These are phyloP conservation scores for Umimayanthus kanabou DNA, from an alignment of 92 coral and sea anemone genomes.

Conservation along the genomic window DNA sequence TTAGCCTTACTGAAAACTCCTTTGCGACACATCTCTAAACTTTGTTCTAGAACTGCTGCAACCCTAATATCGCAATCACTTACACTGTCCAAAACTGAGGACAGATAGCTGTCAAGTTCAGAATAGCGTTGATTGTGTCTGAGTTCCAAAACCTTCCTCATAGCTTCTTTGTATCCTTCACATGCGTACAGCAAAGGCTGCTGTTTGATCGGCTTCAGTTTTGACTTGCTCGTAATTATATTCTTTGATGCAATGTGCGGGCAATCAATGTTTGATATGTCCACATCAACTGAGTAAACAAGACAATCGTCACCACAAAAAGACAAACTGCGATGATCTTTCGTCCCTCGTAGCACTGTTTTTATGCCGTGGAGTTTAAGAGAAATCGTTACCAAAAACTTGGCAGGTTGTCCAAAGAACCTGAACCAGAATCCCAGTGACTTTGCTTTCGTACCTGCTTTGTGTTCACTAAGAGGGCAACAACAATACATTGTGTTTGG, in stretches of 20 bases:
- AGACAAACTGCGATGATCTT: constrained; percentile 38
- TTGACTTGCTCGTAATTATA: constrained; percentile 8
- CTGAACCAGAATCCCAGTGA: constrained; percentile 96
- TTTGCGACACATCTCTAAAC: constrained; percentile 73
- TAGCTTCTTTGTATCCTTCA: constrained; percentile 65
- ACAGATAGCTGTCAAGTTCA: constrained; percentile 69
- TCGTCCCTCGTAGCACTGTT: constrained; percentile 45
- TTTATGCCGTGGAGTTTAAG: constrained; percentile 66
- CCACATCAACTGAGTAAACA: constrained; percentile 76
- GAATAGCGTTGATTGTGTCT: constrained; percentile 57
- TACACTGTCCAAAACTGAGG: constrained; percentile 57
- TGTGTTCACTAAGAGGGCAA: constrained; percentile 69
- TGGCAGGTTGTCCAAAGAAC: constrained; percentile 75
- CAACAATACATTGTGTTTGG: constrained; percentile 60
- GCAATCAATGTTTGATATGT: constrained; percentile 52
- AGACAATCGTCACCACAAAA: constrained; percentile 50
- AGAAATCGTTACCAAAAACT: constrained; percentile 69
- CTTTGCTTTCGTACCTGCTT: constrained; percentile 47
- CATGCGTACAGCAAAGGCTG: constrained; percentile 66
- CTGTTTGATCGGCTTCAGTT: constrained; percentile 40
- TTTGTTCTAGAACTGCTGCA: constrained; percentile 81
- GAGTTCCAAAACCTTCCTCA: constrained; percentile 63
- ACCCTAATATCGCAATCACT: constrained; percentile 71
- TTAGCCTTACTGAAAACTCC: constrained; percentile 75
- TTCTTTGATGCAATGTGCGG: constrained; percentile 13